Conservation (phyloP, 2,113 vertebrate genomes). For the Microtus pennsylvanicus region DNA sequence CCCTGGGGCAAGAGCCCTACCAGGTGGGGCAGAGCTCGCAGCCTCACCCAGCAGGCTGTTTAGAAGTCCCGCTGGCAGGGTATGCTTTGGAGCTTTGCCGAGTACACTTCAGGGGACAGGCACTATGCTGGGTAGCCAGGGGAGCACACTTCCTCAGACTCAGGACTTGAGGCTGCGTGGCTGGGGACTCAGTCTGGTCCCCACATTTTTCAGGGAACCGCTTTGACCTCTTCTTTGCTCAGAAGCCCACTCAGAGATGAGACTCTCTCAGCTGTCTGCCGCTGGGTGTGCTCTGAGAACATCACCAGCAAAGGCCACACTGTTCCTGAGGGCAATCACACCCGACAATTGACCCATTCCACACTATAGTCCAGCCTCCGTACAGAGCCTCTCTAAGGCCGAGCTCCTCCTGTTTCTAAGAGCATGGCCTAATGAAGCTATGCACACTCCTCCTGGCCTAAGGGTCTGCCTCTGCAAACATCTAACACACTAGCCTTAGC, state of each 20-base stretch:
- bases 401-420: background rate
- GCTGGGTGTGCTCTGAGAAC: background rate
- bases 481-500: background rate
- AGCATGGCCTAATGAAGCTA: too few species aligned
- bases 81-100: background rate
- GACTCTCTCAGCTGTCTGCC: background rate
- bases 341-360: too few species aligned
- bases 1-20: background rate
- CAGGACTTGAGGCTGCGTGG: background rate
- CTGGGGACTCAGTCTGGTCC: background rate
- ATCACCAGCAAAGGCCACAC: background rate
- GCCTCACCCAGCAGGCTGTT: background rate
- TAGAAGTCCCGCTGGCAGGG: background rate
- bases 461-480: background rate
- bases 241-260: background rate
- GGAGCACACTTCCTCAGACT: background rate
- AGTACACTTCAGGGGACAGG: fast-evolving
- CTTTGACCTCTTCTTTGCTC: background rate
- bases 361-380: background rate
- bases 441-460: background rate
- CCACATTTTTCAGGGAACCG: background rate
- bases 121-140: background rate
- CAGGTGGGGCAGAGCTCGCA: background rate
- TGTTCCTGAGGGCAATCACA: background rate
- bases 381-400: background rate